Base-by-base conservation (phyloP, 1,140 invertebrate genomes). In the Drepana arcuata region DNA sequence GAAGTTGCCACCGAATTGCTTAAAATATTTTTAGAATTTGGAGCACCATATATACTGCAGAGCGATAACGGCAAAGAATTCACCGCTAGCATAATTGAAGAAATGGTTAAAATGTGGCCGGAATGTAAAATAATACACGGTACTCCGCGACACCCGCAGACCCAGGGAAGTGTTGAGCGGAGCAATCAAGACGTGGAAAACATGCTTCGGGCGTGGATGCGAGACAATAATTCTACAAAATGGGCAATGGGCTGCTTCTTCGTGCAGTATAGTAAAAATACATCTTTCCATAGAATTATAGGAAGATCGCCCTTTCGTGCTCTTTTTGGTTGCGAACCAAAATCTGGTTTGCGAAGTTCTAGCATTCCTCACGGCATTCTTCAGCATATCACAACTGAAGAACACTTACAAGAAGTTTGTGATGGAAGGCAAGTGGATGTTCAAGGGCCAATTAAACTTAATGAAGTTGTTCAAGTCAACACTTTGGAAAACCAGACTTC, bases 151-250 rank as follows among this genome's bases (percentile, higher is more conserved):
- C 60, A 58, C 37, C 51, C 41, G 15, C 69, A 68, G 35, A 67
- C 37, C 14, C 68, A 84, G 45, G 57, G 64, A 2, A 59, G 41
- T 10, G 62, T 77, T 0, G 68, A 80, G 44, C 39, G 57, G 26
- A 51, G 53, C 2, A 83, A 80, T 44, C 60, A 69, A 48, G 74
- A 81, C 31, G 61, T 83, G 14, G 46, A 79, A 47, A 69, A 69
- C 38, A 74, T 74, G 53, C 40, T 82, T 5, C 39, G 15, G 26
- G 38, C 64, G 24, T 67, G 62, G 64, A 55, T 78, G 60, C 14
- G 34, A 14, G 43, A 45, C n/a, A 60, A 67, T 25, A 41, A 68
- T 14, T 48, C 33, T 5, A 49, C 25, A 38, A 48, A 63, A 27
- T 70, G 60, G 60, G 40, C 47, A 32, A 34, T 58, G 27, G 64